phyloP scores from a whole-genome alignment of 2,888 invertebrate genomes.

The Latrodectus elegans region DNA sequence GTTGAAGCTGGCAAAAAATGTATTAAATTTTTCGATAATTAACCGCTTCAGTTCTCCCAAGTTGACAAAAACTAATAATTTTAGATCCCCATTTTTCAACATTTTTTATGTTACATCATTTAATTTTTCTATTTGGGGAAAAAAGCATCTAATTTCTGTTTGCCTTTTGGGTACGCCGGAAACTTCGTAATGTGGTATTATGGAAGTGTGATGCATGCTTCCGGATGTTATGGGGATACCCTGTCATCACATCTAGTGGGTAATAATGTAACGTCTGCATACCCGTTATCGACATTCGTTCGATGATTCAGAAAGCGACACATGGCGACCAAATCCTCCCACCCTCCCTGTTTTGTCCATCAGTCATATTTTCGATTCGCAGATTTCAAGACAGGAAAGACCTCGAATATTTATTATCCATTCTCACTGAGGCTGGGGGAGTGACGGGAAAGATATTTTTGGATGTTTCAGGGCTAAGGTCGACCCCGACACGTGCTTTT shows the following conservation, averaged over 20 bases:
- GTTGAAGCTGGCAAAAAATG: too few relatives aligned
- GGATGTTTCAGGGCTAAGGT: not conserved
- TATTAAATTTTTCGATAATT: too few relatives aligned
- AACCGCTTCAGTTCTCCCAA: too few relatives aligned
- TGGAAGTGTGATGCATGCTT: slow-evolving; percentile 2
- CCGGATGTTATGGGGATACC: not conserved
- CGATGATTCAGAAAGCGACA: slow-evolving; percentile 53
- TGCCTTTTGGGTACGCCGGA: not conserved
- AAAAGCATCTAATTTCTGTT: not conserved
- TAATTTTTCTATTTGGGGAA: too few relatives aligned
- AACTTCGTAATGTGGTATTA: not conserved
- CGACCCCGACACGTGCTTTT: not conserved
- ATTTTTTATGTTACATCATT: too few relatives aligned
- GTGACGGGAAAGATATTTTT: not conserved
- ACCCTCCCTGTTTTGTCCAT: slow-evolving; percentile 3
- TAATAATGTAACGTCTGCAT: not conserved
- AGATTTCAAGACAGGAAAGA: slow-evolving; percentile 6
- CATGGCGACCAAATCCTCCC: slow-evolving; percentile 31
- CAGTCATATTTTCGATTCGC: slow-evolving; percentile 45
- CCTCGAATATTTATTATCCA: slow-evolving; percentile 29
- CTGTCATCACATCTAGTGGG: not conserved
- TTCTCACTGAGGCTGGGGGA: not conserved
- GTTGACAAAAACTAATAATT: too few relatives aligned
- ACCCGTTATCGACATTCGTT: slow-evolving; percentile 4
- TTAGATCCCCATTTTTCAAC: too few relatives aligned